These are phyloP conservation scores for Brachypterus glaber DNA, from an alignment of 2,888 invertebrate genomes.

Conservation along the genomic window DNA sequence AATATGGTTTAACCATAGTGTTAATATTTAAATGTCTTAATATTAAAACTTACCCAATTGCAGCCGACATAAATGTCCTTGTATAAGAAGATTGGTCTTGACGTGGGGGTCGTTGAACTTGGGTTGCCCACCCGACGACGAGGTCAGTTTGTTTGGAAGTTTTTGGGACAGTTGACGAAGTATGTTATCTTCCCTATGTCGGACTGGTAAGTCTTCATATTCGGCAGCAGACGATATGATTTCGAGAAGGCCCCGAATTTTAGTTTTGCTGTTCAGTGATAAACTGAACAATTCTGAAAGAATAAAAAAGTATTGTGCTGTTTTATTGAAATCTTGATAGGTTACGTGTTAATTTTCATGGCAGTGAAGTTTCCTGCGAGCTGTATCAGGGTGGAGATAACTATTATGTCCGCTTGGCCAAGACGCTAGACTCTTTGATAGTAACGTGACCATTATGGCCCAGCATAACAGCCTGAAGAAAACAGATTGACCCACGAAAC, in stretches of 20 bases:
- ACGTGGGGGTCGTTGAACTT: constrained; percentile 95
- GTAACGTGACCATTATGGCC: too few species aligned
- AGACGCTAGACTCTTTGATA: too few species aligned
- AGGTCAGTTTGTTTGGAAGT: constrained; percentile 52
- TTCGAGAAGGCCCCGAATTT: constrained; percentile 92
- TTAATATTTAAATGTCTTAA: too few species aligned
- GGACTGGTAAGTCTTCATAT: constrained; percentile 86
- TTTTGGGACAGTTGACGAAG: constrained; percentile 50
- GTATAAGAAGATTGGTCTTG: constrained; percentile 90
- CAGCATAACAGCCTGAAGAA: too few species aligned
- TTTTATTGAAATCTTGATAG: too few species aligned
- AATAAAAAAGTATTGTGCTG: constrained; percentile 14
- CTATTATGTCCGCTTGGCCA: too few species aligned
- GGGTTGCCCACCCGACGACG: constrained; percentile 50
- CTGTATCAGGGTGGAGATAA: too few species aligned
- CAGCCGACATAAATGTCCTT: constrained; percentile 90
- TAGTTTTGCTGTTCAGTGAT: constrained; percentile 93
- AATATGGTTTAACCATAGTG: too few species aligned
- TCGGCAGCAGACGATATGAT: constrained; percentile 97
- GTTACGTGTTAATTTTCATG: too few species aligned
- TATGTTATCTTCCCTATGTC: constrained; percentile 91
- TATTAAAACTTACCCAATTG: too few species aligned
- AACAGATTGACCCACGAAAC: too few species aligned
- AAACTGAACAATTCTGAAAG: constrained; percentile 90
- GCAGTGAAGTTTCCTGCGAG: too few species aligned